Conservation (phyloP, 2,888 invertebrate species). For the Lasioglossum vierecki region DNA sequence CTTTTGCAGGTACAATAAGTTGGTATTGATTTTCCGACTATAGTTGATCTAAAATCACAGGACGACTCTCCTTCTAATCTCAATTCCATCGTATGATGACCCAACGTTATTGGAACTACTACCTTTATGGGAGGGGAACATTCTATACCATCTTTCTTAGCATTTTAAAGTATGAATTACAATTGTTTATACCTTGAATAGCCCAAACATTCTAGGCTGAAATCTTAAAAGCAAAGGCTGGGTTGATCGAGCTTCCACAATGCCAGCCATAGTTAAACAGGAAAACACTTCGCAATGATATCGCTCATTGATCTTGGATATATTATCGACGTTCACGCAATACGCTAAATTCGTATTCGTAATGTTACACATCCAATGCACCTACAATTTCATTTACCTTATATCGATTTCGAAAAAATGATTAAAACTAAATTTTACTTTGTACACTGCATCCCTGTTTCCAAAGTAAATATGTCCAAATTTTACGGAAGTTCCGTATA, state of each 20-base stretch:
- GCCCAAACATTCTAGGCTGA: constrained; percentile 80
- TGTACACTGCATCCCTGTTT: constrained; percentile 37
- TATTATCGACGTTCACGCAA: constrained; percentile 70
- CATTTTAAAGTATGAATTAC: not conserved
- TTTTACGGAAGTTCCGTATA: constrained; percentile 9
- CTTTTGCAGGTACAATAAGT: constrained; percentile 2
- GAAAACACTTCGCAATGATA: constrained; percentile 79
- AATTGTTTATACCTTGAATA: constrained; percentile 74
- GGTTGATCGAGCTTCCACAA: constrained; percentile 70
- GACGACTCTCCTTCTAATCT: constrained; percentile 49
- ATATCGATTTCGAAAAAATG: constrained; percentile 6
- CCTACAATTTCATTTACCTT: constrained; percentile 68
- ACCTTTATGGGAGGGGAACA: constrained; percentile 36
- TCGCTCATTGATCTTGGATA: constrained; percentile 74
- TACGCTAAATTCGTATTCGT: constrained; percentile 74
- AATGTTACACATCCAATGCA: constrained; percentile 83
- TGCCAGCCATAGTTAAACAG: constrained; percentile 79
- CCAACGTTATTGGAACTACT: constrained; percentile 50
- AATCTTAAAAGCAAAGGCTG: constrained; percentile 82
- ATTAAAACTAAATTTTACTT: constrained; percentile 33
- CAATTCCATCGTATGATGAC: constrained; percentile 43
- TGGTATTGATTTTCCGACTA: constrained; percentile 35
- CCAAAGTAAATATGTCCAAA: constrained; percentile 56
- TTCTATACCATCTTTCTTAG: not conserved
- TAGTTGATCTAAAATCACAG: constrained; percentile 12